Base-by-base conservation (phyloP, 2,888 invertebrate species). In the Amblyjoppa proteus region DNA sequence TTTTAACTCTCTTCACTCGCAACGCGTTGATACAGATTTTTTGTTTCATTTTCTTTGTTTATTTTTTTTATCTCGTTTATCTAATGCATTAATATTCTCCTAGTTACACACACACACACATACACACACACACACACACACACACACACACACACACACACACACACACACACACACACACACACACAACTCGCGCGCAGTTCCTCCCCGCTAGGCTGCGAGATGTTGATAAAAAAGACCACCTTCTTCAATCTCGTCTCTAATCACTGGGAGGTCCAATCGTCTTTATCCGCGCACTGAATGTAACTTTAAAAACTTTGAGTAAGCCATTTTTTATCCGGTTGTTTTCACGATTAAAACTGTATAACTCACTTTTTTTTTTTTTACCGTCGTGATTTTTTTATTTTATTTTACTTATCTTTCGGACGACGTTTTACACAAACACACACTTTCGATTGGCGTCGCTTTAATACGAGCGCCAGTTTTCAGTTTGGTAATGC, bases 201-300 rank as follows among this genome's bases (percentile, higher is more conserved):
- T 78, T 70, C 58, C 49, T 85, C 76, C 71, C 74, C 84, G 71
- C 82, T 81, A 86, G 80, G 66, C 58, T 74, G 81, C 81, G 83
- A 86, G 84, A 82, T 75, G 58, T 49, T 64, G 80, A 68, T 76
- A 84, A 77, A 86, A 86, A 77, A 86, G 81, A 86, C 81, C 83
- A 86, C 77, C 83, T 83, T 85, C 85, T 80, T 80, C 49, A 64
- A 82, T 82, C 81, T 83, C 76, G 80, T 83, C 75, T 68, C 64
- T 81, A 79, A 9, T 45, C 41, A 68, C 45, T 53, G 69, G 78
- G 68, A 70, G 74, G 74, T 84, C 75, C 25, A 79, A 76, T 58
- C 38, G 53, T 20, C 69, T 16, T 4, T 74, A 16, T 31, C 51
- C 45, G 25, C 28, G 51, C 64, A 45, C 53, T 73, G 20, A 70